Base-by-base conservation (phyloP, 2,797 vertebrate species). In the Sebastes hopkinsi region DNA sequence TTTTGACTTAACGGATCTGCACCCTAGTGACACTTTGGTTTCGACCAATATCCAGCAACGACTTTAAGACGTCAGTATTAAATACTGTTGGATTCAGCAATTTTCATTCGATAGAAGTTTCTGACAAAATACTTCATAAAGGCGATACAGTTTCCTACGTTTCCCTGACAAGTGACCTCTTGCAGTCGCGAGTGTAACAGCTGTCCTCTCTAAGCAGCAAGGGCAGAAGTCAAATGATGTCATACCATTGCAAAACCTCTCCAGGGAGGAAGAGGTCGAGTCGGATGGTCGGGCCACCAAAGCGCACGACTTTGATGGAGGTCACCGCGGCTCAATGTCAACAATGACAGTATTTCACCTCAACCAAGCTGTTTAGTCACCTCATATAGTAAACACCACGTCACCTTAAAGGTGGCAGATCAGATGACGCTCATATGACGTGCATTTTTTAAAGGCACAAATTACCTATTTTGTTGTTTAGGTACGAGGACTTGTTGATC, bases 1-100 rank as follows among this genome's bases (percentile, higher is more conserved):
- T 86, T 89, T 84, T 67, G 73, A 83, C 87, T 83, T 79, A 70
- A 84, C 59, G 79, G 72, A 88, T 87, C 87, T 50, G 50, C 72
- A 38, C 83, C 20, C 7, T 2, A 16, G 75, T 69, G 61, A 82
- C 75, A 72, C 67, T 79, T 59, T 67, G 16, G 25, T 46, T 84
- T 50, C n/a, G 2, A 54, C 72, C n/a, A 11, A 46, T 3, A 79
- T 46, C 50, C 36, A 38, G 8, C 8, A 27, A 78, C 52, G 2
- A 12, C 62, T 58, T 11, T 4, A 56, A 65, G 22, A 9, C 14
- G 14, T 22, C 18, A 50, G 1, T 13, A 30, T 3, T 74, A 18
- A n/a, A 8, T 2, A 18, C 3, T 0, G 3, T 22, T 30, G 4
- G 27, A 56, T 52, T 59, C 0, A 22, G 27, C 36, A 13, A 1